Conservation (phyloP, 2,888 invertebrate species). For the Volucella inflata region DNA sequence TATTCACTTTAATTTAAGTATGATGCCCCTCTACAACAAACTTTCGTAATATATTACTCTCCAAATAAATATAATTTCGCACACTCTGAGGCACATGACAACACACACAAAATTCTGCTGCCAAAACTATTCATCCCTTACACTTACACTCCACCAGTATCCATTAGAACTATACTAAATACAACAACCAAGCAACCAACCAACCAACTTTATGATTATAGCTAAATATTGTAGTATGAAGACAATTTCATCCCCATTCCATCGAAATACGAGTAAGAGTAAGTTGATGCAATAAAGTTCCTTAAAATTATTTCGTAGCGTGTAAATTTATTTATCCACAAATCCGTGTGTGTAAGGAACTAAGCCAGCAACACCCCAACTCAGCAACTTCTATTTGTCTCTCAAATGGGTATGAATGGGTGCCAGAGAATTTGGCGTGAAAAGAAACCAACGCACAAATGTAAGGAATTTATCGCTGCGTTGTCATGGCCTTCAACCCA, state of each 20-base stretch:
- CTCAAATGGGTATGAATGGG: too few species aligned
- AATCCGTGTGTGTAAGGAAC: slow-evolving; percentile 48
- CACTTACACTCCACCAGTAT: background rate
- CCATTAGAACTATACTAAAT: slow-evolving; percentile 7
- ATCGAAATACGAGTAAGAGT: too few species aligned
- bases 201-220: slow-evolving; percentile 61
- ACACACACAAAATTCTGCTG: slow-evolving; percentile 28
- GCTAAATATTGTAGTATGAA: slow-evolving; percentile 60
- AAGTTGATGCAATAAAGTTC: slow-evolving; percentile 50
- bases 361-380: background rate
- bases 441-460: slow-evolving; percentile 46
- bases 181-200: slow-evolving; percentile 25
- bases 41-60: slow-evolving; percentile 51
- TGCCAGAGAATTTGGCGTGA: background rate
- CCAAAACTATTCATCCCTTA: slow-evolving; percentile 20
- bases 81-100: slow-evolving; percentile 41
- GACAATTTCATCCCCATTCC: slow-evolving; percentile 32
- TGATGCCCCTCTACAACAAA: slow-evolving; percentile 31
- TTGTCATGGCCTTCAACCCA: background rate
- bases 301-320: slow-evolving; percentile 58
- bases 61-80: slow-evolving; percentile 54
- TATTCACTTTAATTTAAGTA: slow-evolving; percentile 33
- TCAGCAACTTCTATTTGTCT: background rate
- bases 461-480: slow-evolving; percentile 46
- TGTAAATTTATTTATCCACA: slow-evolving; percentile 60